Conservation (phyloP, 1,140 invertebrate species). For the Drosophila azteca region DNA sequence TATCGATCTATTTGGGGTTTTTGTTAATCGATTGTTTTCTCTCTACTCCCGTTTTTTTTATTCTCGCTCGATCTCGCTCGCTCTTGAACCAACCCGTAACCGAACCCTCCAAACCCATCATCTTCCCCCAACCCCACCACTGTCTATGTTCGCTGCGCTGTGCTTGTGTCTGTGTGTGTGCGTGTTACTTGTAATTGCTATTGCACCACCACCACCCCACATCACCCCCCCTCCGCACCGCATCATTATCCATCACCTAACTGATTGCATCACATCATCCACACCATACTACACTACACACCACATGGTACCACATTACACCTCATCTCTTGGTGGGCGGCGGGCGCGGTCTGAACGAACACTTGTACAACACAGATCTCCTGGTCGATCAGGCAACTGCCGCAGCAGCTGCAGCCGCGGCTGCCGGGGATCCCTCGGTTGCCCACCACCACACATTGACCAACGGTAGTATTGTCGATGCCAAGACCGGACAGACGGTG, state of each 20-base stretch:
- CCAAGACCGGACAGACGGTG: conserved; percentile 82
- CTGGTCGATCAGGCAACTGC: conserved; percentile 78
- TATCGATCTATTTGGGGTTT: conserved; percentile 55
- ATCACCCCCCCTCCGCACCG: conserved; percentile 3
- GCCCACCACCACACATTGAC: conserved; percentile 77
- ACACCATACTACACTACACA: background rate
- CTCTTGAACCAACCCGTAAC: conserved; percentile 40
- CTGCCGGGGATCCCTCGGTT: conserved; percentile 56
- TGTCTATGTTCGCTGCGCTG: conserved; percentile 3
- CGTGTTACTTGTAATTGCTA: conserved; percentile 35
- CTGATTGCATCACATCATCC: background rate
- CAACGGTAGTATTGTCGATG: conserved; percentile 82
- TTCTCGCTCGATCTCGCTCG: conserved; percentile 67
- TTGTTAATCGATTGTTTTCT: conserved; percentile 75
- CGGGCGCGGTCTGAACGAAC: conserved; percentile 51
- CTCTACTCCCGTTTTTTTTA: conserved; percentile 60
- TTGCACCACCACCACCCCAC: conserved; percentile 36
- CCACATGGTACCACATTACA: conserved; percentile 7
- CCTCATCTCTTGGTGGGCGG: conserved; percentile 49
- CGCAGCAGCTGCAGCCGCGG: conserved; percentile 65
- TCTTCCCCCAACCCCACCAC: conserved; percentile 22
- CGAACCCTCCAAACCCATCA: conserved; percentile 31
- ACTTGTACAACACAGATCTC: conserved; percentile 61
- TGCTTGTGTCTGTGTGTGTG: conserved; percentile 52
- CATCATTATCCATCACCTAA: conserved; percentile 5